Conservation (phyloP, 2,113 vertebrate species). For the Vimba vimba region DNA sequence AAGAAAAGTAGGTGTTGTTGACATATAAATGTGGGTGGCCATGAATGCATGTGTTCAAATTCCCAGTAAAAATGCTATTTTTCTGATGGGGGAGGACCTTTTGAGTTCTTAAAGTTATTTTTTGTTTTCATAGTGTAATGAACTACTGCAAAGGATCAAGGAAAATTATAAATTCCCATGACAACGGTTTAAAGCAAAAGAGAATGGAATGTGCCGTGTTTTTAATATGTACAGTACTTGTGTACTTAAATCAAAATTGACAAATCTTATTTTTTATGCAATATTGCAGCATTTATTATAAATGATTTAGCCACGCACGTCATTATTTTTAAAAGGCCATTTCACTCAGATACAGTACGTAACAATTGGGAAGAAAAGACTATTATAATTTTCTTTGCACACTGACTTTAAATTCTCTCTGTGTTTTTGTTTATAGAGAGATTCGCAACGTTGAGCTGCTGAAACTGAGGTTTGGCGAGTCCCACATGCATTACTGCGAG, state of each 20-base stretch:
- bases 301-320: too few species aligned
- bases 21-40: too few species aligned
- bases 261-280: too few species aligned
- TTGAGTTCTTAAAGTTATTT: not conserved
- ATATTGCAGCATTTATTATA: too few species aligned
- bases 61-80: too few species aligned
- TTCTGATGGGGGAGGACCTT: too few species aligned
- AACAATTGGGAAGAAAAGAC: too few species aligned
- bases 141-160: not conserved
- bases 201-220: not conserved
- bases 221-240: not conserved
- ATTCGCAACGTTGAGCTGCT: constrained; percentile 97
- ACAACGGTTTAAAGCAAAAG: not conserved
- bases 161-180: not conserved
- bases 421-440: constrained; percentile 77
- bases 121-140: not conserved
- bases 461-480: constrained; percentile 96
- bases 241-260: not conserved
- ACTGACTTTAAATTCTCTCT: not conserved
- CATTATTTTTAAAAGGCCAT: too few species aligned
- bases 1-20: too few species aligned
- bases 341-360: too few species aligned
- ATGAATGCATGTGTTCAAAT: too few species aligned
- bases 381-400: too few species aligned
- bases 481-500: constrained; percentile 97